Evolutionary conservation across 2,113 vertebrate species (phyloP), one percentile per base, ranked within the genome.

Genomic region (Corydoras sp.): DNA sequence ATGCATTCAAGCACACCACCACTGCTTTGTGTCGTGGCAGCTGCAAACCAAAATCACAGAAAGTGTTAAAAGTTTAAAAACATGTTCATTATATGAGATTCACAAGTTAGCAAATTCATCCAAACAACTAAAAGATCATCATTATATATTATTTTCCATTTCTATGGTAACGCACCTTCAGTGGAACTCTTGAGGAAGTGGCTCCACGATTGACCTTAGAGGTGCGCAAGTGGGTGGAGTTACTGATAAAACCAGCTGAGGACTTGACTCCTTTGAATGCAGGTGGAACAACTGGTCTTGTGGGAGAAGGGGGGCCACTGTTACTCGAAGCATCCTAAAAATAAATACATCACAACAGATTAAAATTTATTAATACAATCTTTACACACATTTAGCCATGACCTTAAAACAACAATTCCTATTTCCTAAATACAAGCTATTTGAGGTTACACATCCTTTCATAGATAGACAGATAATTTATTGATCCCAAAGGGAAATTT

Each of bases 1-100:
- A 97, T 53, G 92, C 95, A 24, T 93, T 93, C 62, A 99, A 87
- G 0, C 92, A 94, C 68, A 99, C 92, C 35, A 99, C 97, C 84
- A 99, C 97, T 0, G 95, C 85, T 75, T 98, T 98, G 85, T 99
- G 95, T 43, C 95, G 50, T 0, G 74, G 74, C 29, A 81, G 48
- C 74, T 79, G 55, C 0, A 65, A 13, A 31, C 61, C 31, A 24
- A 55, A 63, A 8, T 24, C 50, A 7, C 12, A 32, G 54, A 15
- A 56, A n/a, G 6, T 3, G 3, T n/a, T 5, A 56, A n/a, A n/a
- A 7, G 6, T 15, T 56, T 14, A 24, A 35, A 49, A 58, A 24
- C 18, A 24, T 24, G 18, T 24, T 24, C 18, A 24, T 24, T 24
- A 24, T 24, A 24, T 24, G 18, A 24, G 1, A 24, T 24, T 24